These are phyloP conservation scores for Drosophila santomea DNA, from an alignment of 1,140 invertebrate genomes.

Conservation along the genomic window DNA sequence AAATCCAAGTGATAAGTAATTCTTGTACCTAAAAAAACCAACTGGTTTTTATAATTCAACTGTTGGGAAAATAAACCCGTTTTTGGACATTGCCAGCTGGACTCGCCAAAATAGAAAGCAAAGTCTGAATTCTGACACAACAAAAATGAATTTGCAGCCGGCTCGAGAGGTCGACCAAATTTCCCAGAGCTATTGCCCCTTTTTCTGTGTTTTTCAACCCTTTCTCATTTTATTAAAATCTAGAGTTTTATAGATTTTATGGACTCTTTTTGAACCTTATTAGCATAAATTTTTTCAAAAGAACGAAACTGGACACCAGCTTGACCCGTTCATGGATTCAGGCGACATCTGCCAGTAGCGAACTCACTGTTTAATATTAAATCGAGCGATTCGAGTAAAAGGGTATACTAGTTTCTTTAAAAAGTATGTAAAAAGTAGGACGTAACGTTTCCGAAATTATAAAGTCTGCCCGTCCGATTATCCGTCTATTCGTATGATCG, in stretches of 20 bases:
- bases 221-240: conserved; percentile 1
- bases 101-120: conserved; percentile 7
- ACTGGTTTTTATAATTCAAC: conserved; percentile 47
- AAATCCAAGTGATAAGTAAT: conserved; percentile 4
- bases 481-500: no score
- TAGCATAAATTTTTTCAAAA: conserved; percentile 58
- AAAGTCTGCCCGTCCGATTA: no score
- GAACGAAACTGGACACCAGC: conserved; percentile 42
- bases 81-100: conserved; percentile 34
- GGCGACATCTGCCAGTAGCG: conserved; percentile 42
- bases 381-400: neutral
- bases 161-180: conserved; percentile 33
- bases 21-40: conserved; percentile 30
- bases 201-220: conserved; percentile 54
- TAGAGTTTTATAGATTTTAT: conserved; percentile 47
- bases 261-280: conserved; percentile 30
- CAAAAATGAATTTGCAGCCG: conserved; percentile 39
- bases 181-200: conserved; percentile 26
- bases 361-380: conserved; percentile 1
- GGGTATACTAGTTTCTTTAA: no score
- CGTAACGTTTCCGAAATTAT: no score
- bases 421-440: no score
- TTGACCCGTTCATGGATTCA: conserved; percentile 2
- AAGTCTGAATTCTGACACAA: conserved; percentile 11
- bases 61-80: conserved; percentile 66